Evolutionary conservation across 2,888 invertebrate species (phyloP).

Genomic region (Zootermopsis nevadensis): DNA sequence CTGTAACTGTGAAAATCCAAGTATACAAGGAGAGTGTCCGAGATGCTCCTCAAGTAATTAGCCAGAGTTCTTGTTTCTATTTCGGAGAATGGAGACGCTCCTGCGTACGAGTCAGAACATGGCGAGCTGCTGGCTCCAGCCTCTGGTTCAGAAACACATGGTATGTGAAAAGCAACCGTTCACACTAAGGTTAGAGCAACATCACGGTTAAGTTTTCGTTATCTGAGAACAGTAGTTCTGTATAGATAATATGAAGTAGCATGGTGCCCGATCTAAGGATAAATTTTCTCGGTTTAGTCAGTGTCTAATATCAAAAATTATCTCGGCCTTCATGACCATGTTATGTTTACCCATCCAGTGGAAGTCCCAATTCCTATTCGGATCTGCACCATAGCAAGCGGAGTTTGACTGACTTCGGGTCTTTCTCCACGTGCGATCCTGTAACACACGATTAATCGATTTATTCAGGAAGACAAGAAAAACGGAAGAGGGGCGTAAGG

Average conservation of each 20-base stretch:
- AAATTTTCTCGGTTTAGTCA: too few relatives aligned
- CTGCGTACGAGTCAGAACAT: conserved; percentile 73
- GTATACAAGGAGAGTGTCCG: conserved; percentile 69
- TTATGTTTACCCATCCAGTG: conserved; percentile 70
- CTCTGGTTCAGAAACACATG: conserved; percentile 58
- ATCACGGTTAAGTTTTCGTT: too few relatives aligned
- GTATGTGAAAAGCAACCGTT: background rate
- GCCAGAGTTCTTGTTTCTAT: conserved; percentile 65
- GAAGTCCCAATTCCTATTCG: conserved; percentile 82
- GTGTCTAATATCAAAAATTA: too few relatives aligned
- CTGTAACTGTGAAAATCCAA: conserved; percentile 81
- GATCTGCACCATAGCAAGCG: conserved; percentile 74
- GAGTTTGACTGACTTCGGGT: conserved; percentile 67
- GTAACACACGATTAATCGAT: conserved; percentile 34
- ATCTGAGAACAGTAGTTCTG: too few relatives aligned
- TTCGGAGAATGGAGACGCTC: conserved; percentile 70
- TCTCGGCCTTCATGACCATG: too few relatives aligned
- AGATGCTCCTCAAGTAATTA: conserved; percentile 67
- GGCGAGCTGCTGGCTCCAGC: conserved; percentile 69
- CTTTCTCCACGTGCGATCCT: conserved; percentile 75
- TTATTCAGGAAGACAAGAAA: background rate
- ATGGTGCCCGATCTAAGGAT: too few relatives aligned
- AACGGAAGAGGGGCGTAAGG: background rate
- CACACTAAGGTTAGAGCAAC: background rate
- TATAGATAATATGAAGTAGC: too few relatives aligned